phyloP scores from a whole-genome alignment of 2,888 invertebrate genomes.

The Lasioglossum pauxillum region DNA sequence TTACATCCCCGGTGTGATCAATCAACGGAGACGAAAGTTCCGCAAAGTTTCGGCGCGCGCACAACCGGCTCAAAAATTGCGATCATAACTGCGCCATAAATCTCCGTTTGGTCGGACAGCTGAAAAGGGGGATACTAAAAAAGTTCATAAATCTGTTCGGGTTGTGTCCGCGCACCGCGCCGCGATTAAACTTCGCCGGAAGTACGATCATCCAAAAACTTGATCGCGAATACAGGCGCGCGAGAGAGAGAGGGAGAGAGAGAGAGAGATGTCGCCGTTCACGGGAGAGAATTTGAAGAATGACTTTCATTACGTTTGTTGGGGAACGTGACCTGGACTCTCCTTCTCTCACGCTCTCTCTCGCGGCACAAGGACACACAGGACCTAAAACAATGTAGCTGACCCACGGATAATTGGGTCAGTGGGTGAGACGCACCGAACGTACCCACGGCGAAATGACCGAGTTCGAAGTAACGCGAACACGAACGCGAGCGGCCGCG shows the following conservation, averaged over 20 bases:
- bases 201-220: slow-evolving; percentile 14
- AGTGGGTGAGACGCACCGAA: slow-evolving; percentile 69
- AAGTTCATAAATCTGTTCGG: slow-evolving; percentile 22
- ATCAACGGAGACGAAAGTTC: background rate
- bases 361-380: slow-evolving; percentile 28
- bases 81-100: background rate
- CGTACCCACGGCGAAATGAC: slow-evolving; percentile 60
- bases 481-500: slow-evolving; percentile 20
- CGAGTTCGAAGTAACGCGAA: slow-evolving; percentile 66
- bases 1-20: background rate
- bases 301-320: slow-evolving; percentile 25
- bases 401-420: slow-evolving; percentile 67
- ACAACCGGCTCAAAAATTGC: slow-evolving; percentile 6
- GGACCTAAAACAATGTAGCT: slow-evolving; percentile 63
- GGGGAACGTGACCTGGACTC: slow-evolving; percentile 20
- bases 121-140: background rate
- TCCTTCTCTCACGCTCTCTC: background rate
- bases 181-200: slow-evolving; percentile 15
- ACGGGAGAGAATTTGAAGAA: slow-evolving; percentile 37
- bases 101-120: slow-evolving; percentile 1
- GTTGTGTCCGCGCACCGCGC: background rate
- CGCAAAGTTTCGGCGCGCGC: background rate
- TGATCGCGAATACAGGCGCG: background rate
- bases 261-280: background rate
- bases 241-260: too few species aligned